These are phyloP conservation scores for Eciton burchellii DNA, from an alignment of 1,140 invertebrate species.

Conservation along the genomic window DNA sequence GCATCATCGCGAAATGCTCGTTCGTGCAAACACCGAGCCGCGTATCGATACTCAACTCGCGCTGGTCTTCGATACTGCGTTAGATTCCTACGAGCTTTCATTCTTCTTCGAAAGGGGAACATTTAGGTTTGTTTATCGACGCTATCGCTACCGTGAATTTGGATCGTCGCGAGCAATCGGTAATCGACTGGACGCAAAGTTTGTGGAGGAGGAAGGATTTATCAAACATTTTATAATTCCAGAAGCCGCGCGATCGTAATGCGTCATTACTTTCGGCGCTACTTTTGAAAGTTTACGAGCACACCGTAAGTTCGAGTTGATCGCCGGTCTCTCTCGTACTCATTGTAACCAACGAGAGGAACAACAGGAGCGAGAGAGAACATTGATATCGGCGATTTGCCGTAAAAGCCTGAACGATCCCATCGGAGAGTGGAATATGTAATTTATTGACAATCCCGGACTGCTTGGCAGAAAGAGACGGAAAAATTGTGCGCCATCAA, in stretches of 20 bases:
- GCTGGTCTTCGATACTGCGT: background rate
- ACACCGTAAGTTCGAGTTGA: slow-evolving; percentile 1
- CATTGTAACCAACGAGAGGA: slow-evolving; percentile 37
- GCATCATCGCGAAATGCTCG: background rate
- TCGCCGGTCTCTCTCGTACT: slow-evolving; percentile 14
- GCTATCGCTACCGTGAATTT: background rate
- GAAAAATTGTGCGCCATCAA: slow-evolving; percentile 28
- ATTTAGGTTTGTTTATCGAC: too few relatives aligned
- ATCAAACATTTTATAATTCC: background rate
- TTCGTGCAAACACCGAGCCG: background rate
- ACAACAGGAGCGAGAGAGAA: slow-evolving; percentile 21
- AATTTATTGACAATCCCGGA: slow-evolving; percentile 49
- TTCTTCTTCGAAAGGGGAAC: too few relatives aligned
- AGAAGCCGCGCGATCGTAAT: background rate
- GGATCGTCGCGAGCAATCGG: background rate
- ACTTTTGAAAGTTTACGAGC: background rate
- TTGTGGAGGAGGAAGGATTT: background rate
- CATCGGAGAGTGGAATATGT: slow-evolving; percentile 28
- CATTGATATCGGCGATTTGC: slow-evolving; percentile 26
- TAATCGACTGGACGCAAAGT: background rate
- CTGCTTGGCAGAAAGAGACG: background rate
- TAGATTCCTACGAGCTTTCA: too few relatives aligned
- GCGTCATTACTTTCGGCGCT: background rate
- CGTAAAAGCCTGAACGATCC: slow-evolving; percentile 28
- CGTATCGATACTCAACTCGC: background rate